Percentiles rank a stretch among this genome's conserved stretches.
These are phyloP conservation scores for Neodiprion lecontei DNA, from an alignment of 1,140 invertebrate genomes.

Conservation along the genomic window DNA sequence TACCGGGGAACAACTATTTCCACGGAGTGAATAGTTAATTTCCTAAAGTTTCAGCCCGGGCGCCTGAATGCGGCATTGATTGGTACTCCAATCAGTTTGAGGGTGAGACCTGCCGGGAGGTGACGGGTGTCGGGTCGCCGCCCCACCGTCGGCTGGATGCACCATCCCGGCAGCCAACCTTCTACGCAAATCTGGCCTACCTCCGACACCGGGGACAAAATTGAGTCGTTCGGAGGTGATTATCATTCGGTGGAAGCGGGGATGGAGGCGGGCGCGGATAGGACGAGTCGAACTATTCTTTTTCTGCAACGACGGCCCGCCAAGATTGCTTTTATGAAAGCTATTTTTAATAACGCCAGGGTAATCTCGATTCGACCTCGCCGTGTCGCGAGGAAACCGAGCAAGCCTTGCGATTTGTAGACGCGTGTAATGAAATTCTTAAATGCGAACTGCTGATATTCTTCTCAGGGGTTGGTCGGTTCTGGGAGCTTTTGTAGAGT, in stretches of 20 bases:
- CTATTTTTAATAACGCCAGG: constrained; percentile 44
- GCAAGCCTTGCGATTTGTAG: not conserved
- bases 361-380: constrained; percentile 20
- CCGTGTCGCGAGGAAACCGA: not conserved
- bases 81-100: constrained; percentile 60
- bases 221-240: constrained; percentile 54
- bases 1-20: constrained; percentile 54
- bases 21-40: constrained; percentile 60
- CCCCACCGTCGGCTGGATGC: not conserved
- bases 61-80: constrained; percentile 60
- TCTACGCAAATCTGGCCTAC: not conserved
- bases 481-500: not conserved
- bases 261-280: constrained; percentile 19
- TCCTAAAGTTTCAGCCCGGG: constrained; percentile 59
- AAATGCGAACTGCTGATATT: not conserved
- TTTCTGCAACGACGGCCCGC: constrained; percentile 34
- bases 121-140: not conserved
- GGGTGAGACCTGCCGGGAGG: constrained; percentile 39
- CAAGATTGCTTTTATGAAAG: constrained; percentile 49
- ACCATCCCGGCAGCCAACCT: not conserved
- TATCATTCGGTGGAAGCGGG: constrained; percentile 53
- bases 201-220: constrained; percentile 26
- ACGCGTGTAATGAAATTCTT: constrained; percentile 12
- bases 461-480: not conserved
- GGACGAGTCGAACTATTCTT: constrained; percentile 11